Evolutionary conservation across 1,140 invertebrate species (phyloP).

Genomic region (Heliconius himera): DNA sequence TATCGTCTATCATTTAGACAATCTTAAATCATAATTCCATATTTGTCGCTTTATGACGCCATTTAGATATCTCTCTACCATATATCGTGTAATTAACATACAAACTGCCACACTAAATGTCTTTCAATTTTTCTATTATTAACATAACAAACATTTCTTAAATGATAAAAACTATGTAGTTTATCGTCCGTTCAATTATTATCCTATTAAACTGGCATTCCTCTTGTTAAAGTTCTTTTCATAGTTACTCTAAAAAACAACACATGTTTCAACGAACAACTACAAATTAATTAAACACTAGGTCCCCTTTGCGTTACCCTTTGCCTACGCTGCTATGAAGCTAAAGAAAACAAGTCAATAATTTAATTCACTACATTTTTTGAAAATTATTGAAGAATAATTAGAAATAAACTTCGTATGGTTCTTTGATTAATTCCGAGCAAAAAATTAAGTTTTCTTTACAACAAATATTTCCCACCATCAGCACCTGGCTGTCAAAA

Average conservation of each 20-base stretch:
- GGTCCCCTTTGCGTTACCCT: too few relatives aligned
- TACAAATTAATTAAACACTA: not conserved
- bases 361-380: too few relatives aligned
- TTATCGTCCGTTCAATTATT: slow-evolving; percentile 7
- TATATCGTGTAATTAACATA: not conserved
- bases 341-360: too few relatives aligned
- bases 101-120: slow-evolving; percentile 8
- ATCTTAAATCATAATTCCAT: slow-evolving; percentile 11
- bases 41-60: not conserved
- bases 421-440: too few relatives aligned
- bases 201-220: not conserved
- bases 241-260: not conserved
- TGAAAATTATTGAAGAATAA: too few relatives aligned
- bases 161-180: not conserved
- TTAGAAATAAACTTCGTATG: too few relatives aligned
- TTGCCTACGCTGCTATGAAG: too few relatives aligned
- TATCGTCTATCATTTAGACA: slow-evolving; percentile 7
- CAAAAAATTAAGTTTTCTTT: not conserved
- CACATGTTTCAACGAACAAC: not conserved
- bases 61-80: not conserved
- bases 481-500: slow-evolving; percentile 10
- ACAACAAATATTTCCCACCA: not conserved
- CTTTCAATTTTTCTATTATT: not conserved
- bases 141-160: slow-evolving; percentile 6
- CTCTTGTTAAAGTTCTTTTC: not conserved